Conservation (phyloP, 2,113 vertebrate genomes). For the Hemibagrus wyckioides region DNA sequence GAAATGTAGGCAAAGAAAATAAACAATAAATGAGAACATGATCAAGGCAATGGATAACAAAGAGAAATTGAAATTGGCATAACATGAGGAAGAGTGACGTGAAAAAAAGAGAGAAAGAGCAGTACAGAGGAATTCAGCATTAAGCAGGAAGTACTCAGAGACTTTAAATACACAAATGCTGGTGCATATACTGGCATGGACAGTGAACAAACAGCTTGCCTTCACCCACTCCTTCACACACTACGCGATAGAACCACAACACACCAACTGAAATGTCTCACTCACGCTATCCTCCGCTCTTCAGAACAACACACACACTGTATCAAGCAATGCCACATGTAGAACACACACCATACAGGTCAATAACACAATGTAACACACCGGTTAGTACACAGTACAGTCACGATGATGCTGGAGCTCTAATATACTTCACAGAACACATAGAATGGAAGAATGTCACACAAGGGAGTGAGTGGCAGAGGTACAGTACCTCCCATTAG, state of each 20-base stretch:
- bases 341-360: constrained; percentile 29
- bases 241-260: constrained; percentile 8
- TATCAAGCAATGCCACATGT: background rate
- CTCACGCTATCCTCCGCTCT: background rate
- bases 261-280: background rate
- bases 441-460: background rate
- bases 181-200: constrained; percentile 18
- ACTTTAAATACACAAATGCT: constrained; percentile 19
- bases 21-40: background rate
- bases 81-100: constrained; percentile 27
- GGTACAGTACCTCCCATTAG: constrained; percentile 89
- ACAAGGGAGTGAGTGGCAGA: background rate
- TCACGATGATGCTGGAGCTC: background rate
- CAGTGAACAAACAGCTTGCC: constrained; percentile 31
- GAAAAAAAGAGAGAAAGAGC: constrained; percentile 49
- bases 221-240: constrained; percentile 20
- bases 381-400: background rate
- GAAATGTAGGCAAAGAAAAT: background rate
- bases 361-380: constrained; percentile 5
- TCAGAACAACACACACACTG: background rate
- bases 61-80: constrained; percentile 11
- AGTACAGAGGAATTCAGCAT: constrained; percentile 42
- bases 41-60: background rate
- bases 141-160: constrained; percentile 21
- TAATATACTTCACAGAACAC: constrained; percentile 4